phyloP scores from a whole-genome alignment of 1,140 invertebrate genomes.

The Centruroides vittatus region DNA sequence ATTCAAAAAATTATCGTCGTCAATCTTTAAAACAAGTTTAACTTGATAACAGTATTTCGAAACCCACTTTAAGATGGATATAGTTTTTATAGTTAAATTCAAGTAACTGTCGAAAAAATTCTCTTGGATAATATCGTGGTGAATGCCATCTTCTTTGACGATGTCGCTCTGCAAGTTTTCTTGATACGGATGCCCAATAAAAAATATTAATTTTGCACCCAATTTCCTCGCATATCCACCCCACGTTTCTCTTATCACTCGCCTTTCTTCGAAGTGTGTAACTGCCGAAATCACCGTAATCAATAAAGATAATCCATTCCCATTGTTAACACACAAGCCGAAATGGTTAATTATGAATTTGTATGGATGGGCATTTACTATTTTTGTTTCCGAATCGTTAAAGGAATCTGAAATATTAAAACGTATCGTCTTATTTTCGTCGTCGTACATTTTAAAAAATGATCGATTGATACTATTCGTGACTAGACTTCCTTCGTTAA shows the following conservation, averaged over 20 bases:
- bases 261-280: constrained; percentile 44
- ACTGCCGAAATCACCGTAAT: constrained; percentile 48
- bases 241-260: constrained; percentile 67
- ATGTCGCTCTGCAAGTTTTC: constrained; percentile 6
- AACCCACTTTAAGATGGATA: constrained; percentile 33
- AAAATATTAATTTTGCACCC: constrained; percentile 18
- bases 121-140: constrained; percentile 19
- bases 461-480: too few species aligned
- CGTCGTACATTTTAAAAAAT: too few species aligned
- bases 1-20: constrained; percentile 74
- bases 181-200: constrained; percentile 12
- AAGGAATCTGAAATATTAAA: too few species aligned
- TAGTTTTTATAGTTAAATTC: constrained; percentile 28
- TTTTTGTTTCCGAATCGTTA: too few species aligned
- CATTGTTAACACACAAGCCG: too few species aligned
- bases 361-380: too few species aligned
- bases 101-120: constrained; percentile 26
- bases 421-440: too few species aligned
- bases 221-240: constrained; percentile 29
- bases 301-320: not conserved
- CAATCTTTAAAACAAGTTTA: constrained; percentile 61
- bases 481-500: too few species aligned
- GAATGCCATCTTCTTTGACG: constrained; percentile 12
- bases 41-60: constrained; percentile 43
- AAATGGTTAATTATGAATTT: too few species aligned